Conservation (phyloP, 2,113 vertebrate genomes). For the Hippocampus guttulatus region DNA sequence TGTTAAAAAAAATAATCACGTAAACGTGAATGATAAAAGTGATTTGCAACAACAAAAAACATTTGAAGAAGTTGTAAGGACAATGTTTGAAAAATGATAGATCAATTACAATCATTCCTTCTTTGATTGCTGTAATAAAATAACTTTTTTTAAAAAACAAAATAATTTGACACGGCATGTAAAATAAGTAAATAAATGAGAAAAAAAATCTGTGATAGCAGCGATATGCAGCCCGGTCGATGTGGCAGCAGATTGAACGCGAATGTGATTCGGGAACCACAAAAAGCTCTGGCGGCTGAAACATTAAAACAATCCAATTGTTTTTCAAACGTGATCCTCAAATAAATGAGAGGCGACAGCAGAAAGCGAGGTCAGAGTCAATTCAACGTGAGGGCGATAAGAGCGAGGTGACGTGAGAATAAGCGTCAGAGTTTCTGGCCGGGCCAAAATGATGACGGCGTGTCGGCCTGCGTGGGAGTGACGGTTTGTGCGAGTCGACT, state of each 20-base stretch:
- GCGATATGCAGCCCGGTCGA: too few relatives aligned
- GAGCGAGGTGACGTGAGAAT: background rate
- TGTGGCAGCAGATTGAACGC: background rate
- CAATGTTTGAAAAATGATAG: too few relatives aligned
- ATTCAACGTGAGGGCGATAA: background rate
- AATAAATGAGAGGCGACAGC: background rate
- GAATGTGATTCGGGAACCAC: background rate
- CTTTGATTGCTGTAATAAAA: too few relatives aligned
- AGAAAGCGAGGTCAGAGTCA: background rate
- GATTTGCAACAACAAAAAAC: too few relatives aligned
- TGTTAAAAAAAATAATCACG: too few relatives aligned
- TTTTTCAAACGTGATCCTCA: background rate
- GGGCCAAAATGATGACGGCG: conserved; percentile 42
- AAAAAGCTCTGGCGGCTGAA: background rate
- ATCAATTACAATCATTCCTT: too few relatives aligned
- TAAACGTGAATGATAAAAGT: too few relatives aligned
- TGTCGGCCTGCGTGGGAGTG: conserved; percentile 55
- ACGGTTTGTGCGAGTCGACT: conserved; percentile 49
- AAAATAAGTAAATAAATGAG: too few relatives aligned
- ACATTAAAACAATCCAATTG: background rate
- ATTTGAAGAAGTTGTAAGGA: too few relatives aligned
- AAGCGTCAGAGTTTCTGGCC: background rate
- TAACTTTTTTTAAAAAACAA: too few relatives aligned
- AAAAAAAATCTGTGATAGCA: too few relatives aligned
- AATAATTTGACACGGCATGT: too few relatives aligned